Evolutionary conservation across 53 echinoderm and acorn worm genomes (phyloP).

Genomic region (Patiria pectinifera): DNA sequence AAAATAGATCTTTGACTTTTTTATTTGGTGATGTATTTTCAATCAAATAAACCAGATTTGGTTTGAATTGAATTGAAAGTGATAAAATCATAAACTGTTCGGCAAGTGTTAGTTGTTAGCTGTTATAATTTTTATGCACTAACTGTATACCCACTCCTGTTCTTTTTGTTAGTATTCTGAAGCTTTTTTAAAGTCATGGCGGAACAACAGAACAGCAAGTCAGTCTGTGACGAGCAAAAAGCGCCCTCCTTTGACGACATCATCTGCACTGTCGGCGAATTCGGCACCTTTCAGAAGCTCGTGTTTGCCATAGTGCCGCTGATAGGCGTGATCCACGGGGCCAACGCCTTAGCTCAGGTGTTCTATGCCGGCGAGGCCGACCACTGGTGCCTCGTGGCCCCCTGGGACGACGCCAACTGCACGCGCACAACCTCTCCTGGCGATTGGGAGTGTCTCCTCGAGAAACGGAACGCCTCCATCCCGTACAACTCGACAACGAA

Average conservation of each 20-base stretch:
- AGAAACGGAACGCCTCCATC: constrained; percentile 77
- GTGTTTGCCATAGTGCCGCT: constrained; percentile 77
- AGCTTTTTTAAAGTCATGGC: no score
- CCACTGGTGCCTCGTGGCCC: constrained; percentile 74
- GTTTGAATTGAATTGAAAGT: no score
- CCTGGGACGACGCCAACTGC: constrained; percentile 76
- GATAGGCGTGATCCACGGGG: constrained; percentile 65
- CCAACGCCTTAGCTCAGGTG: constrained; percentile 81
- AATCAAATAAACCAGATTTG: no score
- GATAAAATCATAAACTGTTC: no score
- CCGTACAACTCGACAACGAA: constrained; percentile 38
- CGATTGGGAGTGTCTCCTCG: constrained; percentile 62
- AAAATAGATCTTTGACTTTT: no score
- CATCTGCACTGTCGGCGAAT: constrained; percentile 61
- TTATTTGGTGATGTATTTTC: no score
- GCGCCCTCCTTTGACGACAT: constrained; percentile 61
- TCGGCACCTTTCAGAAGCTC: constrained; percentile 79
- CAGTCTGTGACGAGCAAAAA: neutral
- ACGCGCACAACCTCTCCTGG: constrained; percentile 51
- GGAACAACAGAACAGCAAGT: neutral
- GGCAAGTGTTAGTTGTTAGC: no score
- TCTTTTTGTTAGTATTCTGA: no score
- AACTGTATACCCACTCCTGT: no score
- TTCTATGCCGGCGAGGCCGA: constrained; percentile 79
- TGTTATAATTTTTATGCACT: no score